These are phyloP conservation scores for Canis aureus DNA, from an alignment of 2,113 vertebrate species.

Conservation along the genomic window DNA sequence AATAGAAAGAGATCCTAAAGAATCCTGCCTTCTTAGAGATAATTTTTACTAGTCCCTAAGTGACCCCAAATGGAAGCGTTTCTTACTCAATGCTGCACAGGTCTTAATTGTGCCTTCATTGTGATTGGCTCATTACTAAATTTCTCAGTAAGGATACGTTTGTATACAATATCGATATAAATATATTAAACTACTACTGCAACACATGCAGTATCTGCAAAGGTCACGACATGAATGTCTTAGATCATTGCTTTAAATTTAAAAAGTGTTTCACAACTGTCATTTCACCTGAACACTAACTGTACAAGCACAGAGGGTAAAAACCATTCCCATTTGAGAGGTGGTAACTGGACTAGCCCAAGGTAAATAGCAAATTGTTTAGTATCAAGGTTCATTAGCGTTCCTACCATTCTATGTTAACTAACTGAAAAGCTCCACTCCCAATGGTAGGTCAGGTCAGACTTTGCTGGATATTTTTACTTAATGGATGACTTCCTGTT, in stretches of 20 bases:
- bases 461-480: background rate
- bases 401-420: background rate
- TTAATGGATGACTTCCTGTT: conserved; percentile 37
- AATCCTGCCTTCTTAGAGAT: background rate
- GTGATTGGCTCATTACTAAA: background rate
- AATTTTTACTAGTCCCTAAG: background rate
- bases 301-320: background rate
- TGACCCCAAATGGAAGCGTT: background rate
- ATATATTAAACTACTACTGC: background rate
- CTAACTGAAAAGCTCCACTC: background rate
- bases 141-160: background rate
- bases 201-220: background rate
- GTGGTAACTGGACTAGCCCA: background rate
- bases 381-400: background rate
- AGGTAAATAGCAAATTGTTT: background rate
- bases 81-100: background rate
- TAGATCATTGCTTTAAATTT: background rate
- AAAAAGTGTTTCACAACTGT: background rate
- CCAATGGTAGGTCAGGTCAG: background rate
- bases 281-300: background rate
- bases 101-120: background rate
- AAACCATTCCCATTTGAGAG: background rate
- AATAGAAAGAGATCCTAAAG: background rate
- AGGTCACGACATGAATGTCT: background rate
- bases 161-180: background rate